Evolutionary conservation across 2,797 vertebrate species (phyloP).

Genomic region (Poecilia gillii): DNA sequence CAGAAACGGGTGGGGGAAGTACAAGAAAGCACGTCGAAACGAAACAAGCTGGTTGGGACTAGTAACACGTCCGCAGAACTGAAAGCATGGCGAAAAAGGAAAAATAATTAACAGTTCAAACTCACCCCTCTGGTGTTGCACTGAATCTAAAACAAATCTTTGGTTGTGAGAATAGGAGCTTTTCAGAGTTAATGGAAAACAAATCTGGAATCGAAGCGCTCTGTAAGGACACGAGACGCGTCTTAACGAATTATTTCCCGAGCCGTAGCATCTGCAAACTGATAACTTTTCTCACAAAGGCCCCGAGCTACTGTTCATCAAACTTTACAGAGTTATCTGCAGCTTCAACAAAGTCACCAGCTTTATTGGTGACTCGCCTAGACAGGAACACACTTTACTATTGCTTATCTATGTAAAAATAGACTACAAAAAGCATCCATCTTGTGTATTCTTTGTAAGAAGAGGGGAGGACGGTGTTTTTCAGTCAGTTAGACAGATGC

Average conservation of each 20-base stretch:
- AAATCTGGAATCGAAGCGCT: not conserved
- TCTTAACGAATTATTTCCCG: not conserved
- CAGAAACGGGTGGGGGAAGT: not conserved
- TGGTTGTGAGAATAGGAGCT: not conserved
- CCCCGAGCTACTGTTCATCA: slow-evolving; percentile 40
- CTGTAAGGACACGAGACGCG: not conserved
- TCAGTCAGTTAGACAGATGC: slow-evolving; percentile 8
- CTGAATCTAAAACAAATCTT: not conserved
- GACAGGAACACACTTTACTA: slow-evolving; percentile 34
- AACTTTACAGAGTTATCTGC: slow-evolving; percentile 53
- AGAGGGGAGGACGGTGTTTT: slow-evolving; percentile 10
- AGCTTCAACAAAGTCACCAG: slow-evolving; percentile 58
- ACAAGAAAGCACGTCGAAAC: not conserved
- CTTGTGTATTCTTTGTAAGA: slow-evolving; percentile 30
- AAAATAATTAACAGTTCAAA: no score
- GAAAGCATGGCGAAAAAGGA: not conserved
- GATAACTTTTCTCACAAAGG: slow-evolving; percentile 43
- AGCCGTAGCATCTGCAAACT: slow-evolving; percentile 48
- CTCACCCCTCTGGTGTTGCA: not conserved
- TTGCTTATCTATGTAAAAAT: slow-evolving; percentile 45
- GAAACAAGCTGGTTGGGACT: not conserved
- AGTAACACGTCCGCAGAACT: not conserved
- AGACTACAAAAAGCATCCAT: slow-evolving; percentile 41
- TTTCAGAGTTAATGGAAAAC: not conserved
- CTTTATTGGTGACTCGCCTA: slow-evolving; percentile 38